Evolutionary conservation across 2,797 vertebrate genomes (phyloP).

Genomic region (Xenopus petersii): DNA sequence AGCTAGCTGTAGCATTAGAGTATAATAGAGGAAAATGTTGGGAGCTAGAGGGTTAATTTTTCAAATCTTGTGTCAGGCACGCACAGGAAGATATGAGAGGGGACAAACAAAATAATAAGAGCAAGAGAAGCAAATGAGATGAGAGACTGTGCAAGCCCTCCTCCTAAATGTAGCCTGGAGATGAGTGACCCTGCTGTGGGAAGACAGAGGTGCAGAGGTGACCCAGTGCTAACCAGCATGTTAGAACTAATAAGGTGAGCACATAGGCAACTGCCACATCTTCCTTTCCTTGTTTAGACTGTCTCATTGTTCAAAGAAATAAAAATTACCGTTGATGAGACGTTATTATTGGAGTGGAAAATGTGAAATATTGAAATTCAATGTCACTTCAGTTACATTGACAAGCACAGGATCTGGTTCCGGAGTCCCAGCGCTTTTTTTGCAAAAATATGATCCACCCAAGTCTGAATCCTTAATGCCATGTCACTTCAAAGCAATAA

Average conservation of each 20-base stretch:
- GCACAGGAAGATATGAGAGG: conserved; percentile 32
- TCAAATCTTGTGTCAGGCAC: conserved; percentile 42
- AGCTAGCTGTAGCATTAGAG: neutral
- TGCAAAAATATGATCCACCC: too few species aligned
- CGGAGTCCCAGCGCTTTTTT: too few species aligned
- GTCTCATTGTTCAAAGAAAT: conserved; percentile 68
- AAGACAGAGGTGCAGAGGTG: conserved; percentile 68
- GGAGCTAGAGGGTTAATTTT: conserved; percentile 16
- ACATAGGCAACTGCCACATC: conserved; percentile 69
- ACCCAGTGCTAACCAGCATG: conserved; percentile 77
- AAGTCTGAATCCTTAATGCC: too few species aligned
- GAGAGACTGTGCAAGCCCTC: conserved; percentile 52
- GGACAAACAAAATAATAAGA: conserved; percentile 56
- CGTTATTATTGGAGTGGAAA: conserved; percentile 63
- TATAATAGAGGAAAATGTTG: neutral
- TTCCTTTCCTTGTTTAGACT: conserved; percentile 69
- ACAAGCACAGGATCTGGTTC: conserved; percentile 52
- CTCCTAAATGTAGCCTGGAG: conserved; percentile 66
- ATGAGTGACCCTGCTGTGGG: conserved; percentile 66
- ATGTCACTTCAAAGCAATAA: too few species aligned
- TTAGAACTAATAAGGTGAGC: conserved; percentile 75
- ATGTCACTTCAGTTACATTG: conserved; percentile 51
- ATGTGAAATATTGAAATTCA: conserved; percentile 35
- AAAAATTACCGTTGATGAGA: conserved; percentile 54
- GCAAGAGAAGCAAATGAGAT: conserved; percentile 52